Evolutionary conservation across 1,140 invertebrate genomes (phyloP).

Genomic region (Cotesia chilonis): DNA sequence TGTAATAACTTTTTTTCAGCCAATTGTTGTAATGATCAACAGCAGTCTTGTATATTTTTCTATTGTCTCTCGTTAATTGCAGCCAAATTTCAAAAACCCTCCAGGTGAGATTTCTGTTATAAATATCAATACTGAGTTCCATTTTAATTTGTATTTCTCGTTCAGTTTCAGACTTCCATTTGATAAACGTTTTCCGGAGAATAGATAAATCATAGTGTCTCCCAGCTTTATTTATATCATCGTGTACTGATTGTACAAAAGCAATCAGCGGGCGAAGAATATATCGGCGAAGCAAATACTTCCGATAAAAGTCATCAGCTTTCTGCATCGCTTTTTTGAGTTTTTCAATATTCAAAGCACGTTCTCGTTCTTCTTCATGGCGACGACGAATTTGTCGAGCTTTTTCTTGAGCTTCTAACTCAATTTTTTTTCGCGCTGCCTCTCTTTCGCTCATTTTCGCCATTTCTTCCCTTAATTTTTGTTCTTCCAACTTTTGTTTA

Average conservation of each 20-base stretch:
- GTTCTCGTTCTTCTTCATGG: slow-evolving; percentile 50
- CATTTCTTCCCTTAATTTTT: slow-evolving; percentile 44
- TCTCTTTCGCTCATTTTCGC: slow-evolving; percentile 42
- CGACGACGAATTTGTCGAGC: slow-evolving; percentile 45
- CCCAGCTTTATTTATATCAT: slow-evolving; percentile 43
- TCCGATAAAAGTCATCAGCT: slow-evolving; percentile 52
- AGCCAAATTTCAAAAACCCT: slow-evolving; percentile 49
- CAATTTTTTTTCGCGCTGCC: slow-evolving; percentile 44
- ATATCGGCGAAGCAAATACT: slow-evolving; percentile 52
- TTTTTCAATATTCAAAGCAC: slow-evolving; percentile 48
- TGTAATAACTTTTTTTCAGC: slow-evolving; percentile 46
- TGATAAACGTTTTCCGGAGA: slow-evolving; percentile 36
- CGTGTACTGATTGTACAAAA: slow-evolving; percentile 47
- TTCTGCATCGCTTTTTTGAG: slow-evolving; percentile 43
- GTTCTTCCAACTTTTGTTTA: slow-evolving; percentile 47
- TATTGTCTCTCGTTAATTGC: slow-evolving; percentile 36
- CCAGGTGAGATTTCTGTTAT: slow-evolving; percentile 47
- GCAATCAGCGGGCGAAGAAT: slow-evolving; percentile 48
- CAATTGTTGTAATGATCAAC: slow-evolving; percentile 55
- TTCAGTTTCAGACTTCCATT: slow-evolving; percentile 14
- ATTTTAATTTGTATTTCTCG: slow-evolving; percentile 37
- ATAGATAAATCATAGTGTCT: slow-evolving; percentile 45
- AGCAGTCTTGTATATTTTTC: slow-evolving; percentile 53
- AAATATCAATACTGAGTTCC: slow-evolving; percentile 41
- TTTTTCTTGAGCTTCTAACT: slow-evolving; percentile 47